Base-by-base conservation (phyloP, 2,113 vertebrate species). In the Apteryx mantelli region DNA sequence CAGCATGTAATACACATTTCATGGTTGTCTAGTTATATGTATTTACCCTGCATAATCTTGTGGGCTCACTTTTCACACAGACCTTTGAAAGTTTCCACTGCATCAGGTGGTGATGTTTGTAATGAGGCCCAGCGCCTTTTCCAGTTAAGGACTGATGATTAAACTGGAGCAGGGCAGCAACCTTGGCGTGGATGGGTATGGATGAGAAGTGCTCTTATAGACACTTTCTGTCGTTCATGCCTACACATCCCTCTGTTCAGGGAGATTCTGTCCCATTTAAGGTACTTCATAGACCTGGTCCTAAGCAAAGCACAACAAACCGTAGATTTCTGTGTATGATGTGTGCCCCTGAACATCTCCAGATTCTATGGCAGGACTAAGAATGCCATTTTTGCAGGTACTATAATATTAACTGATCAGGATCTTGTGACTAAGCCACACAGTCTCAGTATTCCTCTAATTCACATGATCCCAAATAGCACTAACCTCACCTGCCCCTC, bases 1-100 rank as follows among this genome's bases (percentile, higher is more conserved):
- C 93, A 81, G 92, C 91, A 42, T 90, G 95, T 97, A 98, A 97
- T 95, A 48, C 34, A 30, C 96, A 96, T 97, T 98, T 98, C 97
- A 96, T 66, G 97, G 95, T 76, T 90, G 93, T 92, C 96, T 94
- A 53, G 52, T 96, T 87, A 78, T 38, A 55, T 74, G 88, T 83
- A 86, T 95, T 96, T 90, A 91, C 82, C 66, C 94, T 68, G 15
- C 82, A 83, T 17, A 85, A 64, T 42, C 52, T 87, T 95, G 82
- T 15, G 28, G 94, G 93, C 89, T 98, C 95, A 82, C 65, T 84
- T 95, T 97, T 93, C 96, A 96, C 60, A n/a, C 85, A 82, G 82
- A 63, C 77, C 86, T 64, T 40, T 17, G 83, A 36, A 42, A 25
- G 50, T 20, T 58, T 20, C 55, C 12, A 28, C 56, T 34, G 52